phyloP scores from a whole-genome alignment of 23 tunicate species.

The Styela clava region DNA sequence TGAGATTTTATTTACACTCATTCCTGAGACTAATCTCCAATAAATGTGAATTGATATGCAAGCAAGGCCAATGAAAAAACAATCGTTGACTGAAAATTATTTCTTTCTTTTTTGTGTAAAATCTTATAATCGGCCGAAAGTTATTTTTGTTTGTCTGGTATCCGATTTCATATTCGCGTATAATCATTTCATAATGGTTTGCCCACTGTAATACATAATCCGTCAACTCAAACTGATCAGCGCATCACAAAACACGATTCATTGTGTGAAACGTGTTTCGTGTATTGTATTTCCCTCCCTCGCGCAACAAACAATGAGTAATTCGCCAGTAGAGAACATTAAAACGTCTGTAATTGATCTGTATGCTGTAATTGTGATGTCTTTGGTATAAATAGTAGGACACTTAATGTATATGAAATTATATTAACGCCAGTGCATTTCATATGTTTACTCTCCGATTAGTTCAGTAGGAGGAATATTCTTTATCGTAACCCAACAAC shows the following conservation, averaged over 20 bases:
- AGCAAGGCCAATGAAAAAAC: too few species aligned
- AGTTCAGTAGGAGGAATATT: background rate
- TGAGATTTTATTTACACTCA: too few species aligned
- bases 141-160: background rate
- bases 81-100: too few species aligned
- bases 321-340: background rate
- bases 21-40: too few species aligned
- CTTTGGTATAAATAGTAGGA: too few species aligned
- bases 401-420: background rate
- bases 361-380: background rate
- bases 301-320: background rate
- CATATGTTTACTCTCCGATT: background rate
- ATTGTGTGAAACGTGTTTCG: slow-evolving; percentile 12
- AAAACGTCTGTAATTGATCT: background rate
- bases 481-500: background rate
- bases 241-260: background rate
- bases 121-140: too few species aligned
- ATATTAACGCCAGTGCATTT: background rate
- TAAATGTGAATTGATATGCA: too few species aligned
- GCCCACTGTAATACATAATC: background rate
- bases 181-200: background rate
- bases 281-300: slow-evolving; percentile 24
- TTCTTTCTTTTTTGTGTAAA: too few species aligned
- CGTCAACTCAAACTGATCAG: background rate
- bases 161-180: background rate